Percentiles rank a stretch among this genome's conserved stretches.
Conservation (phyloP, 2,113 vertebrate genomes). For the Bos indicus region DNA sequence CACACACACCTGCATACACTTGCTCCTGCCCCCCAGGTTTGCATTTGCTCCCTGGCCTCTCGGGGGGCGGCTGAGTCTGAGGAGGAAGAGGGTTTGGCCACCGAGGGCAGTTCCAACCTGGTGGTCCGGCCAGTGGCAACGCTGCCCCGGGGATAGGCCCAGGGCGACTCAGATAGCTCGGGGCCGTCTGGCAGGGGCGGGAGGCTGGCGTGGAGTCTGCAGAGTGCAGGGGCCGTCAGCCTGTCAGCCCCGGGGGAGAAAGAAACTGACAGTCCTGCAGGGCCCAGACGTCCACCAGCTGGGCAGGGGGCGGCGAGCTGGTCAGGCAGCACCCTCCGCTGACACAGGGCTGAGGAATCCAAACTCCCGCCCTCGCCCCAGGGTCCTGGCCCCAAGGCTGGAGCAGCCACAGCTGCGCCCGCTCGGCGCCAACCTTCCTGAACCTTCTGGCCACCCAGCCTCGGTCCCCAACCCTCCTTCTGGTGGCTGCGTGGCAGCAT, state of each 20-base stretch:
- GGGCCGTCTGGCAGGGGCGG: rapidly evolving
- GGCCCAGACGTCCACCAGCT: not conserved
- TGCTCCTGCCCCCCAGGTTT: not conserved
- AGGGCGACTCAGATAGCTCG: not conserved
- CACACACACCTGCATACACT: too few species aligned
- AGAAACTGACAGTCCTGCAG: not conserved
- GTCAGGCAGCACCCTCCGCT: not conserved
- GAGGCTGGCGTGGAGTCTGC: not conserved
- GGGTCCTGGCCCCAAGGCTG: not conserved
- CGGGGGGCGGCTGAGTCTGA: rapidly evolving
- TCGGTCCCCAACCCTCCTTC: not conserved
- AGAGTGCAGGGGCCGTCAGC: rapidly evolving
- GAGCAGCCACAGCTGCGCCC: not conserved
- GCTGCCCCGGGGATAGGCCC: not conserved
- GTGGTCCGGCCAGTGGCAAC: rapidly evolving
- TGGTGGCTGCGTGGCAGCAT: not conserved
- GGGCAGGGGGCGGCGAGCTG: rapidly evolving
- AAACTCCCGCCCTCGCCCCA: rapidly evolving
- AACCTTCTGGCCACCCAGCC: rapidly evolving
- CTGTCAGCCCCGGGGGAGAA: not conserved
- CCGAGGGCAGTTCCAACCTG: rapidly evolving
- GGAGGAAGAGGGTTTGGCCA: not conserved
- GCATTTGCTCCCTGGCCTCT: not conserved
- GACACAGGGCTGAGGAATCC: not conserved
- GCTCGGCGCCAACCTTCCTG: not conserved